phyloP scores from a whole-genome alignment of 2,113 vertebrate genomes.

The Cyanoderma ruficeps region DNA sequence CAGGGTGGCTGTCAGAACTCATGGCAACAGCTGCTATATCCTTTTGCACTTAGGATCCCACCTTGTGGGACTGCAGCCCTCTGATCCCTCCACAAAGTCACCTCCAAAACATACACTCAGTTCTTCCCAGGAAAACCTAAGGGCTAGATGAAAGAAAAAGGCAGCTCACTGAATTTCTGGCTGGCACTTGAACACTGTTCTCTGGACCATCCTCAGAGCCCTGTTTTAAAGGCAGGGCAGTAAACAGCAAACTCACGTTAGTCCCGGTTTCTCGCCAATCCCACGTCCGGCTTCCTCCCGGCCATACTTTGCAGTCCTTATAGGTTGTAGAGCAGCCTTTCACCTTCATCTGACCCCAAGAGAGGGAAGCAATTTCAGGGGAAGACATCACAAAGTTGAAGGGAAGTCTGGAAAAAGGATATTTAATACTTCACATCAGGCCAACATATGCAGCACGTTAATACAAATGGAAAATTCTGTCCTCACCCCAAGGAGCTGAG shows the following conservation, averaged over 20 bases:
- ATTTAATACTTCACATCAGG: slow-evolving; percentile 15
- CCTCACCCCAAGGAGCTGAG: background rate
- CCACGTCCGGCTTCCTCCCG: slow-evolving; percentile 92
- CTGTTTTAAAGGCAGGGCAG: background rate
- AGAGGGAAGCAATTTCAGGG: slow-evolving; percentile 89
- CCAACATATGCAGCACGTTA: background rate
- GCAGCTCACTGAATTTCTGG: background rate
- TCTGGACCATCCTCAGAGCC: background rate
- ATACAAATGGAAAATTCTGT: background rate
- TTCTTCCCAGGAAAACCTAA: background rate
- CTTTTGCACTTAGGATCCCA: accelerated
- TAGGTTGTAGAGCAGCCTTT: slow-evolving; percentile 84
- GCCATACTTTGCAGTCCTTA: slow-evolving; percentile 98
- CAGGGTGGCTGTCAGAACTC: background rate
- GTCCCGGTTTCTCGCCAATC: slow-evolving; percentile 97
- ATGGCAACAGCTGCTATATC: too few relatives aligned
- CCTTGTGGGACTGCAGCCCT: accelerated
- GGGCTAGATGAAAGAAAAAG: background rate
- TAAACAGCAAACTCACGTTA: slow-evolving; percentile 76
- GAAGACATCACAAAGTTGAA: slow-evolving; percentile 80
- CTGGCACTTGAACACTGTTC: background rate
- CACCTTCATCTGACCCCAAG: slow-evolving; percentile 94
- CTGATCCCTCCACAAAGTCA: background rate
- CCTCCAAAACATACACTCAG: background rate
- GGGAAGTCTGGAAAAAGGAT: slow-evolving; percentile 61